Percentiles rank a stretch among this genome's conserved stretches.
These are phyloP conservation scores for Ophion slaviceki DNA, from an alignment of 2,888 invertebrate genomes.

Conservation along the genomic window DNA sequence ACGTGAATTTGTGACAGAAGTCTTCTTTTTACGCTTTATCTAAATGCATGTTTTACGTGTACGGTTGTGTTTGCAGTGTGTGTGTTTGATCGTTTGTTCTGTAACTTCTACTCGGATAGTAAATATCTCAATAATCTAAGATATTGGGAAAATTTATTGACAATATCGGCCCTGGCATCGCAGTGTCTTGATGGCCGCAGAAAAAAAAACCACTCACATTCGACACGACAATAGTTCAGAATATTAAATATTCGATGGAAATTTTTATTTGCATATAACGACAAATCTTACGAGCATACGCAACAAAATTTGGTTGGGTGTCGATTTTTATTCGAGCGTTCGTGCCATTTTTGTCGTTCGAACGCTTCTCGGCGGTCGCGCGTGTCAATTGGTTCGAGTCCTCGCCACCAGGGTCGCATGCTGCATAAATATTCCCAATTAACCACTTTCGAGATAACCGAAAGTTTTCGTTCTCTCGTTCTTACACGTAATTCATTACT, in stretches of 20 bases:
- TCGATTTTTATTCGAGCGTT: neutral
- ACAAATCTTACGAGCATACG: neutral
- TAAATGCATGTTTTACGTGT: conserved; percentile 28
- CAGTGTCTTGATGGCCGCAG: neutral
- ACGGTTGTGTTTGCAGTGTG: conserved; percentile 17
- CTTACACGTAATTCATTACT: conserved; percentile 23
- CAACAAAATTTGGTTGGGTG: neutral
- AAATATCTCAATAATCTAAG: conserved; percentile 51
- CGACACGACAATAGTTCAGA: neutral
- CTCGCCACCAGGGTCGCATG: conserved; percentile 29
- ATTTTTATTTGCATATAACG: neutral
- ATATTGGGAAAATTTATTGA: conserved; percentile 48
- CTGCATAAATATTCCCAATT: conserved; percentile 44
- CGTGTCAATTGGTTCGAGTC: conserved; percentile 23
- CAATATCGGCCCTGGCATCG: conserved; percentile 7
- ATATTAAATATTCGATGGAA: conserved; percentile 15
- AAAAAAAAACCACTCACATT: neutral
- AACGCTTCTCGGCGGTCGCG: neutral
- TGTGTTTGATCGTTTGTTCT: conserved; percentile 31
- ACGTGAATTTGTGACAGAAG: conserved; percentile 40
- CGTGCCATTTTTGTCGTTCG: neutral
- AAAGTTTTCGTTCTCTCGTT: conserved; percentile 60
- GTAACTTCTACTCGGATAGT: conserved; percentile 6
- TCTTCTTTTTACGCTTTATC: conserved; percentile 38
- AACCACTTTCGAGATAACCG: conserved; percentile 70